phyloP scores from a whole-genome alignment of 2,888 invertebrate genomes.

The Agrenia bidenticulata region DNA sequence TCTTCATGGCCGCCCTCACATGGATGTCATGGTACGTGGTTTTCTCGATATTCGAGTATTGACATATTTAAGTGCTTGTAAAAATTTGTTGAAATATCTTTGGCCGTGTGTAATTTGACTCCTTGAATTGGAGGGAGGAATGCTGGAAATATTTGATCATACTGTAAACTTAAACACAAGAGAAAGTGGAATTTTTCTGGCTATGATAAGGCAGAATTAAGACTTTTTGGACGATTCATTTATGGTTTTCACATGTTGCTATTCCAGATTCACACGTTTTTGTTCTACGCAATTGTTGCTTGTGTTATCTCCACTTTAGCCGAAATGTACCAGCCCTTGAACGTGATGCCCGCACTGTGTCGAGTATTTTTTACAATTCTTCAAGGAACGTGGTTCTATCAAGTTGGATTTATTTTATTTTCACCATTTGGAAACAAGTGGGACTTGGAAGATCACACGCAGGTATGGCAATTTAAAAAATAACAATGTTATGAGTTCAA shows the following conservation, averaged over 20 bases:
- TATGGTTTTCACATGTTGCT: no score
- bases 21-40: conserved; percentile 55
- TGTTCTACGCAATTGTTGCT: conserved; percentile 57
- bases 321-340: conserved; percentile 56
- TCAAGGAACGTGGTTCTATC: conserved; percentile 62
- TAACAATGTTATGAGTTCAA: neutral
- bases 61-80: no score
- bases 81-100: no score
- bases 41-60: no score
- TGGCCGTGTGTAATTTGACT: no score
- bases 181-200: no score
- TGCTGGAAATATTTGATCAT: no score
- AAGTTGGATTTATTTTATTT: conserved; percentile 60
- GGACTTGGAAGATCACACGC: conserved; percentile 56
- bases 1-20: conserved; percentile 57
- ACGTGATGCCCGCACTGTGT: conserved; percentile 55
- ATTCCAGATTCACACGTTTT: conserved; percentile 57
- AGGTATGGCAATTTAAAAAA: conserved; percentile 33
- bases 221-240: no score
- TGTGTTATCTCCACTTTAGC: conserved; percentile 54
- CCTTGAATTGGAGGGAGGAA: no score
- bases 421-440: conserved; percentile 56
- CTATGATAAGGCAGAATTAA: no score
- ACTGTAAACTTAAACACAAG: no score
- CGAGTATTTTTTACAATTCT: conserved; percentile 57